phyloP scores from a whole-genome alignment of 2,888 invertebrate genomes.

The Archips crataeganus region DNA sequence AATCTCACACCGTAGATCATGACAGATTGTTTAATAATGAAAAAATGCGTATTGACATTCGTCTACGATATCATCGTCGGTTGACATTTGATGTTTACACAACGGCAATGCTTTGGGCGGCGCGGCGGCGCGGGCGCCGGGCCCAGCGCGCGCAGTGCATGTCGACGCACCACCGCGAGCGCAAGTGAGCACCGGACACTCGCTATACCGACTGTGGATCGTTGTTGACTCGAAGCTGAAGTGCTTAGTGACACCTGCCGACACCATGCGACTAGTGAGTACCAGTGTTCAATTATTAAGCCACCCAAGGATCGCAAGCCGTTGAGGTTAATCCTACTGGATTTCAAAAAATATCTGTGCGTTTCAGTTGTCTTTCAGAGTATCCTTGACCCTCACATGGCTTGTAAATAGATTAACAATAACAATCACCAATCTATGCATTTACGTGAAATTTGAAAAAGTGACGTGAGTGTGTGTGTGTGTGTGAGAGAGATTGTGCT shows the following conservation, averaged over 20 bases:
- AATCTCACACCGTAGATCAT: neutral
- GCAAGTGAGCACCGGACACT: conserved; percentile 46
- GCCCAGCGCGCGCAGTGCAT: conserved; percentile 51
- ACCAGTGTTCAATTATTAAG: conserved; percentile 54
- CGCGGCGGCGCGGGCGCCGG: conserved; percentile 48
- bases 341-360: neutral
- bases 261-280: conserved; percentile 79
- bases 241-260: conserved; percentile 49
- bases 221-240: conserved; percentile 28
- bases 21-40: conserved; percentile 12
- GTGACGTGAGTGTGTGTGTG: neutral
- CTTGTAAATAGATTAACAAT: neutral
- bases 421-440: neutral
- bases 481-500: neutral
- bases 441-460: neutral
- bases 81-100: conserved; percentile 56
- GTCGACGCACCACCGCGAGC: conserved; percentile 56
- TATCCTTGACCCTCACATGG: neutral
- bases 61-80: conserved; percentile 45
- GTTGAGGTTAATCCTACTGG: neutral
- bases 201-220: conserved; percentile 16
- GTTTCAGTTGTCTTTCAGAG: conserved; percentile 11
- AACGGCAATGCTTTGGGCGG: conserved; percentile 61
- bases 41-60: conserved; percentile 43
- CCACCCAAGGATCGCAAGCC: neutral